phyloP scores from a whole-genome alignment of 2,888 invertebrate species.

The Chouioia cunea region DNA sequence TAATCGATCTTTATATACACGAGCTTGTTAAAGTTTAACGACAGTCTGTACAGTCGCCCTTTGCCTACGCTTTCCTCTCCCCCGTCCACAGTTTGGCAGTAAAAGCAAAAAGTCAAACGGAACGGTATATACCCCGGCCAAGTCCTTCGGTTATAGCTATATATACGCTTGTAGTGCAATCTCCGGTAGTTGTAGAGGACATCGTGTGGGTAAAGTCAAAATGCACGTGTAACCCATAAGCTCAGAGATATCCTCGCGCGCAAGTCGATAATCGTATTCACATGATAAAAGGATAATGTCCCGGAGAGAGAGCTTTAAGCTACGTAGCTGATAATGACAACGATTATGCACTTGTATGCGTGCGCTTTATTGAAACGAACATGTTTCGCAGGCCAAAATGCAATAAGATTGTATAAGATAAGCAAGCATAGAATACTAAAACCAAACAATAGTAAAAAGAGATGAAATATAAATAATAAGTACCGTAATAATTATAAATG shows the following conservation, averaged over 20 bases:
- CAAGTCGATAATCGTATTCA: constrained; percentile 22
- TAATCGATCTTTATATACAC: constrained; percentile 33
- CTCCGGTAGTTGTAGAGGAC: constrained; percentile 7
- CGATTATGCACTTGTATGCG: constrained; percentile 6
- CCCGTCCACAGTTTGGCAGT: constrained; percentile 23
- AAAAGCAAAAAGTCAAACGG: constrained; percentile 45
- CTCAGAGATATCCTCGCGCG: constrained; percentile 10
- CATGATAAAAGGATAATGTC: constrained; percentile 35
- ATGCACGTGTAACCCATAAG: constrained; percentile 18
- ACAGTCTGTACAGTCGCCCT: constrained; percentile 21
- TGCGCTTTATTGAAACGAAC: constrained; percentile 9
- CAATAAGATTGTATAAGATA: constrained; percentile 2
- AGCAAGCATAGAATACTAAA: not conserved
- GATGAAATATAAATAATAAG: no score
- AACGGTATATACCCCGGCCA: constrained; percentile 30
- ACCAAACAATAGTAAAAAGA: no score
- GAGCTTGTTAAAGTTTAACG: constrained; percentile 47
- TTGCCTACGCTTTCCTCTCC: not conserved
- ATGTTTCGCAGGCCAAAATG: not conserved
- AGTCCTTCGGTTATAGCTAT: constrained; percentile 21
- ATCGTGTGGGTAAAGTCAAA: constrained; percentile 15
- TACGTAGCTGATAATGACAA: constrained; percentile 13
- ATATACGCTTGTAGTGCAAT: not conserved
- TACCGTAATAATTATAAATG: no score
- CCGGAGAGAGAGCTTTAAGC: constrained; percentile 1